These are phyloP conservation scores for Perithous albicinctus DNA, from an alignment of 2,888 invertebrate species.

Conservation along the genomic window DNA sequence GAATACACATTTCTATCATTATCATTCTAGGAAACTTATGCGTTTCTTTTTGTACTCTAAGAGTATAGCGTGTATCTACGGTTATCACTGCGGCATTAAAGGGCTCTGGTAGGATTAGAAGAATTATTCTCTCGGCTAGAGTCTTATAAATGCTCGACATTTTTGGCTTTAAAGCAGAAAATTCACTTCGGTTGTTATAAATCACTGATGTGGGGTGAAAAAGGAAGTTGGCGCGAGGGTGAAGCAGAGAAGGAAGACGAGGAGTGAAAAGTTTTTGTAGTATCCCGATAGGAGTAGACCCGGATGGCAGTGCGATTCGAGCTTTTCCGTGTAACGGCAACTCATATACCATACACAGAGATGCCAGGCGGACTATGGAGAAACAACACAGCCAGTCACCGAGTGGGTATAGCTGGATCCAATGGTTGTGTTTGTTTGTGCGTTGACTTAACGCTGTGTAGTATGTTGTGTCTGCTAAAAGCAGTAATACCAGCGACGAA, in stretches of 20 bases:
- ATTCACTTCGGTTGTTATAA: conserved; percentile 55
- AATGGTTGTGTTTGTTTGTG: not conserved
- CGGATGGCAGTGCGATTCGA: conserved; percentile 26
- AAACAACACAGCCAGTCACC: conserved; percentile 7
- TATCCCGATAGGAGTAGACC: conserved; percentile 44
- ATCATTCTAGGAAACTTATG: too few relatives aligned
- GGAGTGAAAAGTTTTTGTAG: conserved; percentile 61
- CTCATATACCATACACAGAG: not conserved
- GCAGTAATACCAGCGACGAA: not conserved
- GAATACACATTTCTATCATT: too few relatives aligned
- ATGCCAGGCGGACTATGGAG: conserved; percentile 6
- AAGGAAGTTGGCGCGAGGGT: conserved; percentile 22
- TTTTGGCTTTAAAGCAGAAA: conserved; percentile 30
- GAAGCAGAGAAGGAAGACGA: conserved; percentile 49
- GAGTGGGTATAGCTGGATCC: not conserved
- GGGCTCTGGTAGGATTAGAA: conserved; percentile 22
- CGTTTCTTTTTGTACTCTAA: too few relatives aligned
- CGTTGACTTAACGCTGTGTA: conserved; percentile 11
- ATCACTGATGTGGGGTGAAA: conserved; percentile 53
- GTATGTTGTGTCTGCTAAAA: conserved; percentile 4
- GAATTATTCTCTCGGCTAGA: conserved; percentile 17
- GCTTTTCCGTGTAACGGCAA: conserved; percentile 33
- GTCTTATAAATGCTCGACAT: conserved; percentile 14
- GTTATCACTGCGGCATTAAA: not conserved
- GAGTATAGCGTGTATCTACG: not conserved